These are phyloP conservation scores for human (Homo sapiens) DNA, from an alignment of 2,113 vertebrate genomes.

Conservation along the genomic window GRCh38 chr16:50178501-50179000, in stretches of 20 bases:
- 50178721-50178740: background rate
- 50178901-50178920: background rate
- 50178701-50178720: background rate
- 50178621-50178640: background rate
- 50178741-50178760: background rate
- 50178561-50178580: background rate
- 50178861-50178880: background rate
- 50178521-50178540: background rate
- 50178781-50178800: background rate
- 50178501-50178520: constrained; percentile 8
- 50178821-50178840: background rate
- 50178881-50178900: background rate
- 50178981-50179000: background rate
- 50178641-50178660: background rate
- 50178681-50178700: background rate
- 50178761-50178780: background rate
- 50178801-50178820: background rate
- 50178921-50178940: background rate
- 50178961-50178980: background rate
- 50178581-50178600: background rate
- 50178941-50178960: background rate
- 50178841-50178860: background rate
- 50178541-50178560: background rate
- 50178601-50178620: background rate
- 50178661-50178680: background rate